Evolutionary conservation across 2,113 vertebrate species (phyloP).

Genomic region (Chitala chitala): DNA sequence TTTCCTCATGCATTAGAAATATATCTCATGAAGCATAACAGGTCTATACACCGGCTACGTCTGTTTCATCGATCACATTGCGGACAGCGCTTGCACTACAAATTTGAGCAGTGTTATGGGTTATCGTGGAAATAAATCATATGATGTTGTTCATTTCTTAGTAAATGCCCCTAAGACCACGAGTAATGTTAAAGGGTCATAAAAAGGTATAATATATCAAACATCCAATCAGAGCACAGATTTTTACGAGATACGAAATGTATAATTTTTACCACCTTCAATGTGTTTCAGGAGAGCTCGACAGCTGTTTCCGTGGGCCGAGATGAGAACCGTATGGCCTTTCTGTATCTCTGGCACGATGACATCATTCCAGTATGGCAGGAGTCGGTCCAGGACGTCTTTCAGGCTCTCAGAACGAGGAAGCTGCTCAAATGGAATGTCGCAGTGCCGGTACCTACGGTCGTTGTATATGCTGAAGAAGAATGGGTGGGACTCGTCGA

Average conservation of each 20-base stretch:
- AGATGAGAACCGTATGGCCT: constrained; percentile 82
- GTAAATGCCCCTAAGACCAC: too few species aligned
- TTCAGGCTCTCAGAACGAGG: constrained; percentile 87
- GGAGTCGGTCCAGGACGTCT: constrained; percentile 84
- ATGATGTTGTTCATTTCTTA: too few species aligned
- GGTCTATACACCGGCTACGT: too few species aligned
- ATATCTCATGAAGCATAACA: too few species aligned
- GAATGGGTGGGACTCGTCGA: constrained; percentile 82
- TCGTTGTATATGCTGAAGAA: constrained; percentile 85
- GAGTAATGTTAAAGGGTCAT: too few species aligned
- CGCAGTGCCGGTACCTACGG: constrained; percentile 77
- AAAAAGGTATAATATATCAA: too few species aligned
- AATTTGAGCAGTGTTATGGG: too few species aligned
- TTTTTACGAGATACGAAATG: neutral
- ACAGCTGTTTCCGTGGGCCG: constrained; percentile 93
- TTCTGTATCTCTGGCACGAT: constrained; percentile 82
- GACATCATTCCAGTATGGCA: constrained; percentile 87
- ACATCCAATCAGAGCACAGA: too few species aligned
- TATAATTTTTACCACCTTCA: constrained; percentile 71
- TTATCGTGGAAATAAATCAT: too few species aligned
- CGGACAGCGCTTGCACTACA: too few species aligned
- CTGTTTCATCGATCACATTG: too few species aligned
- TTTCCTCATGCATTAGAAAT: too few species aligned
- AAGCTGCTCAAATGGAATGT: constrained; percentile 71
- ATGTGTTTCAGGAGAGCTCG: constrained; percentile 90